Conservation (phyloP, 2,113 vertebrate species). For the Bagarius yarrelli region DNA sequence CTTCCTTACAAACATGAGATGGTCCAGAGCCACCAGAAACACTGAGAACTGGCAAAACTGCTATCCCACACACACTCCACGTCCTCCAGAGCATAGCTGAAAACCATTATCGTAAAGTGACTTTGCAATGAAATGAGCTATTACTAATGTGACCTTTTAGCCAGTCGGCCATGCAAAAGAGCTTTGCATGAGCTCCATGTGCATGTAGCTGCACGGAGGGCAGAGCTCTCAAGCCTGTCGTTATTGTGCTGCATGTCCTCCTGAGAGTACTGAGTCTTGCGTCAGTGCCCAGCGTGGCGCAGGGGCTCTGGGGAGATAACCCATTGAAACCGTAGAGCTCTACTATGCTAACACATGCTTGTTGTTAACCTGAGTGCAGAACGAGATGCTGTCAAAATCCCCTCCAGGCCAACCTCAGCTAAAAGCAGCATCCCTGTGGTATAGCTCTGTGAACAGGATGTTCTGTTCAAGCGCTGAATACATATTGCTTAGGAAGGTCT, state of each 20-base stretch:
- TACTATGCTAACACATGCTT: conserved; percentile 42
- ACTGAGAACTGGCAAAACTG: conserved; percentile 37
- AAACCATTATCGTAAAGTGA: conserved; percentile 40
- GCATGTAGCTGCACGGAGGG: conserved; percentile 1
- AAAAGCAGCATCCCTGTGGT: conserved; percentile 41
- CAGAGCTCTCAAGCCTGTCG: conserved; percentile 19
- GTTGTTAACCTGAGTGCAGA: conserved; percentile 42
- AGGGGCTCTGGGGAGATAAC: conserved; percentile 27
- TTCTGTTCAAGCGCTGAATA: conserved; percentile 32
- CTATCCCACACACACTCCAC: conserved; percentile 60
- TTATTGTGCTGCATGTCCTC: conserved; percentile 25
- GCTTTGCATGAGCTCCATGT: not conserved
- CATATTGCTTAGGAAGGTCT: conserved; percentile 37
- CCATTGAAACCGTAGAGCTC: conserved; percentile 16
- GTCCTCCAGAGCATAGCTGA: conserved; percentile 47
- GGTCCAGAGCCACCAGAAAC: conserved; percentile 40
- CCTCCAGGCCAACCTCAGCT: conserved; percentile 24
- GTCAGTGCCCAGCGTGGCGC: conserved; percentile 26
- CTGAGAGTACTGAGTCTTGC: conserved; percentile 30
- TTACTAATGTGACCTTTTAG: conserved; percentile 36
- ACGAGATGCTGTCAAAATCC: conserved; percentile 33
- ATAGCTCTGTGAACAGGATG: conserved; percentile 41
- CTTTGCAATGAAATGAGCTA: conserved; percentile 40
- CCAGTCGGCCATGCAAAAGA: conserved; percentile 15
- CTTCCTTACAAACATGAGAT: conserved; percentile 19